phyloP scores from a whole-genome alignment of 2,888 invertebrate genomes.

The Diarsia brunnea region DNA sequence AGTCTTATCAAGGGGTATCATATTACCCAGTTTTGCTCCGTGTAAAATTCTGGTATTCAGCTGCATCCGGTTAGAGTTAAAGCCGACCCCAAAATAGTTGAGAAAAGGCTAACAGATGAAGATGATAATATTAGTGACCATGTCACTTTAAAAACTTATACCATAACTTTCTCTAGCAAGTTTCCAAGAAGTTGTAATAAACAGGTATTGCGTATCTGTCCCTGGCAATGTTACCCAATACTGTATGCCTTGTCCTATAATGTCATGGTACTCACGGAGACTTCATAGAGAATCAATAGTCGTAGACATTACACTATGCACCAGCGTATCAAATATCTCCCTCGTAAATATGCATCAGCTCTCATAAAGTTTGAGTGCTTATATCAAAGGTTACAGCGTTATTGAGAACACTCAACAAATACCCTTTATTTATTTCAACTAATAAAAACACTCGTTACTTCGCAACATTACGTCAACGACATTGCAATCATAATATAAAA shows the following conservation, averaged over 20 bases:
- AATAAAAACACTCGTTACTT: conserved; percentile 60
- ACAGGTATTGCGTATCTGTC: conserved; percentile 54
- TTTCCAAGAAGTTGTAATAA: conserved; percentile 54
- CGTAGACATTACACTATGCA: conserved; percentile 35
- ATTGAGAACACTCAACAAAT: conserved; percentile 53
- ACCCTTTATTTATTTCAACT: conserved; percentile 52
- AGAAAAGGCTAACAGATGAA: too few species aligned
- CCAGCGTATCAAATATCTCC: conserved; percentile 27
- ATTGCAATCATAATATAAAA: conserved; percentile 36
- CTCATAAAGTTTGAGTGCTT: conserved; percentile 31
- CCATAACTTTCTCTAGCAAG: conserved; percentile 60
- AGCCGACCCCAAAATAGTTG: too few species aligned
- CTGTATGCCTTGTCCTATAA: conserved; percentile 63
- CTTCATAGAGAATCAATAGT: conserved; percentile 37
- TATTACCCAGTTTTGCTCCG: too few species aligned
- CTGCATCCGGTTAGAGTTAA: too few species aligned
- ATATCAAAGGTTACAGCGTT: conserved; percentile 46
- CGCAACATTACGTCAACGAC: conserved; percentile 47
- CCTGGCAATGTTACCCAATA: conserved; percentile 54
- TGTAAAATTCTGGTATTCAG: too few species aligned
- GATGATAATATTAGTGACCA: too few species aligned
- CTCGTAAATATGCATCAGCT: conserved; percentile 46
- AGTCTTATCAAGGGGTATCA: too few species aligned
- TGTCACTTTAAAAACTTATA: conserved; percentile 1
- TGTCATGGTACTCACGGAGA: conserved; percentile 36